phyloP scores from a whole-genome alignment of 2,797 vertebrate genomes.

The Pseudomugil gertrudae region DNA sequence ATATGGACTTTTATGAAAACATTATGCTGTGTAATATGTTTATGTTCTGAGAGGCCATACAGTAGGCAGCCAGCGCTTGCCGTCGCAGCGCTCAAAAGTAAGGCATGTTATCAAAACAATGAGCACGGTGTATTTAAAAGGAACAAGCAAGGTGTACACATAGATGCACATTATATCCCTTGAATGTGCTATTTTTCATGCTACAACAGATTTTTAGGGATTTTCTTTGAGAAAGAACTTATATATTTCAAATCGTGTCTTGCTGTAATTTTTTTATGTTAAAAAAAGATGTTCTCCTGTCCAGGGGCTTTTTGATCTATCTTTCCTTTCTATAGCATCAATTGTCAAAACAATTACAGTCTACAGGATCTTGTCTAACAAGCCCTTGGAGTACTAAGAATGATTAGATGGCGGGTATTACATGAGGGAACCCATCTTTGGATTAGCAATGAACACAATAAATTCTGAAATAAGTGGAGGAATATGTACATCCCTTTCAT shows the following conservation, averaged over 20 bases:
- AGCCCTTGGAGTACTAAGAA: slow-evolving; percentile 75
- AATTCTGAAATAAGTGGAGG: slow-evolving; percentile 81
- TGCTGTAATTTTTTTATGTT: slow-evolving; percentile 21
- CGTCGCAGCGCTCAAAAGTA: slow-evolving; percentile 62
- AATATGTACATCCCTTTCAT: slow-evolving; percentile 81
- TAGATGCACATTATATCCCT: slow-evolving; percentile 36
- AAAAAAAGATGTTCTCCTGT: slow-evolving; percentile 39
- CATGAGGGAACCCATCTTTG: slow-evolving; percentile 79
- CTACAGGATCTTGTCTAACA: slow-evolving; percentile 77
- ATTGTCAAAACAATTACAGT: slow-evolving; percentile 82
- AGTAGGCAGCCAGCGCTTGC: slow-evolving; percentile 57
- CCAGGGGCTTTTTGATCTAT: slow-evolving; percentile 60
- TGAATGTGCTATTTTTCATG: slow-evolving; percentile 37
- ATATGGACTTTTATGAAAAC: slow-evolving; percentile 81
- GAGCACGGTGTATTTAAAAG: slow-evolving; percentile 24
- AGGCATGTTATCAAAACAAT: slow-evolving; percentile 64
- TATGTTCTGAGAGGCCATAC: slow-evolving; percentile 69
- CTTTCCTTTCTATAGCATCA: slow-evolving; percentile 63
- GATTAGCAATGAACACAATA: slow-evolving; percentile 81
- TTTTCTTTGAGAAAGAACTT: slow-evolving; percentile 40
- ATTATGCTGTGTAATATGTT: slow-evolving; percentile 81
- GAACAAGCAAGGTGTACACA: slow-evolving; percentile 58
- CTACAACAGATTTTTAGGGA: slow-evolving; percentile 28
- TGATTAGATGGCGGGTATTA: slow-evolving; percentile 83
- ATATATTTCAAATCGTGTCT: slow-evolving; percentile 27